phyloP scores from a whole-genome alignment of 1,140 invertebrate species.

The Plutomurus gul region DNA sequence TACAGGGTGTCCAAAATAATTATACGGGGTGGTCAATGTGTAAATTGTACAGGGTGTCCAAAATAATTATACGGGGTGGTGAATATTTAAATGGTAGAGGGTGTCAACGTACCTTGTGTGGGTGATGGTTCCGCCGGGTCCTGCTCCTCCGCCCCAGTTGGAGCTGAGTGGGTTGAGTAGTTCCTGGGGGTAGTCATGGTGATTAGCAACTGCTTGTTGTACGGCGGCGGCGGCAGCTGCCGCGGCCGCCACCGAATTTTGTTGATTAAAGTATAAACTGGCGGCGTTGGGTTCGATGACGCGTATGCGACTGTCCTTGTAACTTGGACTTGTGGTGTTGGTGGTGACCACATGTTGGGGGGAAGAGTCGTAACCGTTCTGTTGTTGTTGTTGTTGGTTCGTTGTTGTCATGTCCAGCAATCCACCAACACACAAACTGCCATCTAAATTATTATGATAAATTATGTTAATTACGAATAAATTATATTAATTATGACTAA shows the following conservation, averaged over 20 bases:
- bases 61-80: too few relatives aligned
- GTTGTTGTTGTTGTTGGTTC: too few relatives aligned
- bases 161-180: conserved; percentile 21
- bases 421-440: conserved; percentile 22
- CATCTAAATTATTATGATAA: background rate
- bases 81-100: too few relatives aligned
- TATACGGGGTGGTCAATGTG: too few relatives aligned
- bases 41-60: too few relatives aligned
- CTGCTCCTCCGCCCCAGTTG: background rate
- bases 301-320: background rate
- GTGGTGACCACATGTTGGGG: conserved; percentile 24
- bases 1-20: too few relatives aligned
- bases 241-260: background rate
- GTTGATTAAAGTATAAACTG: background rate
- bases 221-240: background rate
- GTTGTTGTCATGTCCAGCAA: conserved; percentile 48
- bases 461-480: background rate
- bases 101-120: background rate
- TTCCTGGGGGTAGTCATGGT: conserved; percentile 12
- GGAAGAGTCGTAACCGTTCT: conserved; percentile 34
- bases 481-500: background rate
- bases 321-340: conserved; percentile 11
- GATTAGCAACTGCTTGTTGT: conserved; percentile 5
- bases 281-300: conserved; percentile 3
- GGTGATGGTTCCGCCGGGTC: background rate